Percentiles rank a stretch among this genome's conserved stretches.
Conservation (phyloP, 2,888 invertebrate species). For the Synanthedon tipuliformis region DNA sequence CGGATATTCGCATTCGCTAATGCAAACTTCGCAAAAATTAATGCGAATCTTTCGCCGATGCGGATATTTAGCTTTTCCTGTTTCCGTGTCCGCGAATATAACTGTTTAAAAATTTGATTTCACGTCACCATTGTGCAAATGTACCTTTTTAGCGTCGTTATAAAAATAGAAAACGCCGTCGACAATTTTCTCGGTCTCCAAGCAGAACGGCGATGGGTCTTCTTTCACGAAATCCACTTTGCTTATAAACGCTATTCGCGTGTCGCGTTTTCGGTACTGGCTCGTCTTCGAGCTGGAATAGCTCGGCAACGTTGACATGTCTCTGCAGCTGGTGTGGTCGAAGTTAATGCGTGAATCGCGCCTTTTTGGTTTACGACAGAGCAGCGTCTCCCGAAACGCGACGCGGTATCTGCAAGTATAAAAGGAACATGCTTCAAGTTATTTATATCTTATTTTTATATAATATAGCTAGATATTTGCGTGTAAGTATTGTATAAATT, state of each 20-base stretch:
- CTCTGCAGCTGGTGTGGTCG: constrained; percentile 67
- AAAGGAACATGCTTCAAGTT: too few relatives aligned
- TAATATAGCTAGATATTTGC: too few relatives aligned
- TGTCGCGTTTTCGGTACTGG: constrained; percentile 27
- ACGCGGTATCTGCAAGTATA: constrained; percentile 73
- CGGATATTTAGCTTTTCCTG: too few relatives aligned
- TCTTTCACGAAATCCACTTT: constrained; percentile 46
- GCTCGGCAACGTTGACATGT: constrained; percentile 49
- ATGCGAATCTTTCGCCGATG: too few relatives aligned
- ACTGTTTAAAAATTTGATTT: background rate
- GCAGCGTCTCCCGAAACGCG: constrained; percentile 81
- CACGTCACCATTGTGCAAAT: constrained; percentile 1
- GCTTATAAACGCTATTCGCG: constrained; percentile 34
- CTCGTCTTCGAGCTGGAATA: constrained; percentile 26
- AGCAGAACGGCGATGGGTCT: constrained; percentile 36
- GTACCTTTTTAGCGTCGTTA: constrained; percentile 12
- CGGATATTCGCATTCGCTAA: too few relatives aligned
- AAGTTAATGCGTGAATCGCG: constrained; percentile 54
- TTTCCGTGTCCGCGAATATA: too few relatives aligned
- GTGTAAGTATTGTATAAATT: too few relatives aligned
- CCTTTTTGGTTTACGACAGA: constrained; percentile 60
- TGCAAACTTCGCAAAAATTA: too few relatives aligned
- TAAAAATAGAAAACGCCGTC: constrained; percentile 24
- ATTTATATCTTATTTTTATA: too few relatives aligned
- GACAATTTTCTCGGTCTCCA: constrained; percentile 16